Conservation (phyloP, 2,797 vertebrate genomes). For the Ispidina picta region DNA sequence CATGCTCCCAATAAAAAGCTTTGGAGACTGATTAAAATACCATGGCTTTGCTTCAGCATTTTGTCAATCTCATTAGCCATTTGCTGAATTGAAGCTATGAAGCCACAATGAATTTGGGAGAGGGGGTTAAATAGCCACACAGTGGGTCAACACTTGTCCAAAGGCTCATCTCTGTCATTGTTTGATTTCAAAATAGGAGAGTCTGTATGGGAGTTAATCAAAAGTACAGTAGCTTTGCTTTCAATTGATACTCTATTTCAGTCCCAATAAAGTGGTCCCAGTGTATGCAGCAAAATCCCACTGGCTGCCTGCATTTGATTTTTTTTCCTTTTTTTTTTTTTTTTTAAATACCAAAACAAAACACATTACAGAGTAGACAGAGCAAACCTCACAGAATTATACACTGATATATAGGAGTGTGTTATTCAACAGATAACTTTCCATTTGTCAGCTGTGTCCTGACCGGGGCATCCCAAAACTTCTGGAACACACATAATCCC, state of each 20-base stretch:
- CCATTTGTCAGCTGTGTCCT: neutral
- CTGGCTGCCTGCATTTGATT: neutral
- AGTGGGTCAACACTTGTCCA: conserved; percentile 54
- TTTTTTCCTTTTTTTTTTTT: neutral
- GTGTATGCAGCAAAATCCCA: conserved; percentile 16
- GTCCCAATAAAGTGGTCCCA: conserved; percentile 5
- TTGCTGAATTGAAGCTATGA: conserved; percentile 53
- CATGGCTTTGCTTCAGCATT: conserved; percentile 19
- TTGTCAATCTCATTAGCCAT: conserved; percentile 60
- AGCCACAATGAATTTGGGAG: conserved; percentile 5
- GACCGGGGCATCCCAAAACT: neutral
- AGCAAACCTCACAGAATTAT: neutral
- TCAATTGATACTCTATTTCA: neutral
- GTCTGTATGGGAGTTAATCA: conserved; percentile 17
- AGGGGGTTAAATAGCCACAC: conserved; percentile 35
- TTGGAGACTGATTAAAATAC: conserved; percentile 61
- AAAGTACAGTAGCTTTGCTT: neutral
- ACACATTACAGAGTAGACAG: neutral
- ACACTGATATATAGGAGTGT: rapidly evolving
- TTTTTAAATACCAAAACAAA: too few relatives aligned
- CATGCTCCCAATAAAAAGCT: conserved; percentile 48
- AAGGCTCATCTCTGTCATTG: conserved; percentile 33
- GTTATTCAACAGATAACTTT: neutral
- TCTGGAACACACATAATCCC: neutral
- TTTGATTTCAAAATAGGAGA: conserved; percentile 16